Evolutionary conservation across 2,888 invertebrate genomes (phyloP).

Genomic region (Phaedon cochleariae): DNA sequence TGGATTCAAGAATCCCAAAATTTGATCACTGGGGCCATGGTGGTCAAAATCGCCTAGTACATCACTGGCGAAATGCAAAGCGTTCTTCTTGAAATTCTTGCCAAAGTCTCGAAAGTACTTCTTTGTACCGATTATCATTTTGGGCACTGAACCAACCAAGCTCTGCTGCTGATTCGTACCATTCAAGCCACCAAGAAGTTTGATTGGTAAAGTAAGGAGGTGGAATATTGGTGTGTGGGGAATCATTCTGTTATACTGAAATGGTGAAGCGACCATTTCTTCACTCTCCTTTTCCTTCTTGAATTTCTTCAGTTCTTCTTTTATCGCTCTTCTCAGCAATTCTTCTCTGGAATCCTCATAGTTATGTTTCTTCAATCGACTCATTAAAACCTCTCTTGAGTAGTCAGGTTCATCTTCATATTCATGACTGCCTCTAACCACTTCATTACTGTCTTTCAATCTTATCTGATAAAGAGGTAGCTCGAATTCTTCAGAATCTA

Average conservation of each 20-base stretch:
- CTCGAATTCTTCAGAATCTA: slow-evolving; percentile 33
- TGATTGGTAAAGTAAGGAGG: slow-evolving; percentile 54
- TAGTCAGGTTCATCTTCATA: slow-evolving; percentile 16
- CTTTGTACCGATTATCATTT: slow-evolving; percentile 51
- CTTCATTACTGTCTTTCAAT: slow-evolving; percentile 27
- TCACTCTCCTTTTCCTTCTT: slow-evolving; percentile 30
- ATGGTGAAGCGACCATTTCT: slow-evolving; percentile 13
- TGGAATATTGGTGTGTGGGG: slow-evolving; percentile 54
- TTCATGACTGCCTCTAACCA: slow-evolving; percentile 8
- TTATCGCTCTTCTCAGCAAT: slow-evolving; percentile 36
- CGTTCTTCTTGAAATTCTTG: slow-evolving; percentile 51
- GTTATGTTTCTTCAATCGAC: not conserved
- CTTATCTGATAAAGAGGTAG: slow-evolving; percentile 37
- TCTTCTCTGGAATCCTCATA: slow-evolving; percentile 23
- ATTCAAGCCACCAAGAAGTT: slow-evolving; percentile 52
- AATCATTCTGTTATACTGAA: slow-evolving; percentile 24
- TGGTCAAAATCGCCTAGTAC: slow-evolving; percentile 53
- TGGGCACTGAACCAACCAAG: slow-evolving; percentile 53
- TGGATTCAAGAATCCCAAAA: slow-evolving; percentile 30
- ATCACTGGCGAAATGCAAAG: slow-evolving; percentile 53
- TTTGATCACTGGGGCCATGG: slow-evolving; percentile 26
- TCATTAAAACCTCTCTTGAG: not conserved
- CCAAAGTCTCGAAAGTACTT: slow-evolving; percentile 54
- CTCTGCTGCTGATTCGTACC: slow-evolving; percentile 49
- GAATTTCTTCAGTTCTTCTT: slow-evolving; percentile 41